A percentile compares a stretch with the other conserved stretches of the same genome.
Evolutionary conservation across 2,888 invertebrate species (phyloP).

Genomic region (Ophioninae sp.): DNA sequence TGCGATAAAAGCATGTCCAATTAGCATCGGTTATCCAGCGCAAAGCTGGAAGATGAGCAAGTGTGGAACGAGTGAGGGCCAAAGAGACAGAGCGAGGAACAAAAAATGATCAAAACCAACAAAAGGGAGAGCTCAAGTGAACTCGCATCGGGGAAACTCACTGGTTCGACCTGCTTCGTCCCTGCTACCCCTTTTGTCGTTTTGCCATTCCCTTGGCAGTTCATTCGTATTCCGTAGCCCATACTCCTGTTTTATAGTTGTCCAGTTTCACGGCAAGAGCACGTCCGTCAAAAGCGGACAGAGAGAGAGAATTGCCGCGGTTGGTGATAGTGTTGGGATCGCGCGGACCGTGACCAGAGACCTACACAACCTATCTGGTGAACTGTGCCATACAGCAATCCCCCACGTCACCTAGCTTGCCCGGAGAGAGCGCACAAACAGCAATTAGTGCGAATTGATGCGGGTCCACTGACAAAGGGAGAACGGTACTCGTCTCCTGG

Average conservation of each 20-base stretch:
- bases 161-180: slow-evolving; percentile 9
- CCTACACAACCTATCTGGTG: slow-evolving; percentile 1
- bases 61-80: slow-evolving; percentile 1
- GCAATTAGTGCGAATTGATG: slow-evolving; percentile 61
- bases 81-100: neutral
- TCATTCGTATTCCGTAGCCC: slow-evolving; percentile 11
- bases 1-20: slow-evolving; percentile 14
- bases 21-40: slow-evolving; percentile 3
- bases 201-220: neutral
- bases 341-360: slow-evolving; percentile 27
- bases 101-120: neutral
- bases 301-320: slow-evolving; percentile 1
- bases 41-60: neutral
- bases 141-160: slow-evolving; percentile 8
- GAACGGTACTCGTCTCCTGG: slow-evolving; percentile 54
- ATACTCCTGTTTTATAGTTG: neutral
- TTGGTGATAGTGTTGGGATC: slow-evolving; percentile 20
- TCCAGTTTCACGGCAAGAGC: neutral
- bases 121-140: slow-evolving; percentile 4
- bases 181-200: neutral
- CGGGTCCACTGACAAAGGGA: slow-evolving; percentile 60
- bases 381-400: neutral
- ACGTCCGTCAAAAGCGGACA: slow-evolving; percentile 1
- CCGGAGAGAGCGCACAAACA: slow-evolving; percentile 49
- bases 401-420: neutral